phyloP scores from a whole-genome alignment of 2,113 vertebrate species.

The Chascanopsetta lugubris region DNA sequence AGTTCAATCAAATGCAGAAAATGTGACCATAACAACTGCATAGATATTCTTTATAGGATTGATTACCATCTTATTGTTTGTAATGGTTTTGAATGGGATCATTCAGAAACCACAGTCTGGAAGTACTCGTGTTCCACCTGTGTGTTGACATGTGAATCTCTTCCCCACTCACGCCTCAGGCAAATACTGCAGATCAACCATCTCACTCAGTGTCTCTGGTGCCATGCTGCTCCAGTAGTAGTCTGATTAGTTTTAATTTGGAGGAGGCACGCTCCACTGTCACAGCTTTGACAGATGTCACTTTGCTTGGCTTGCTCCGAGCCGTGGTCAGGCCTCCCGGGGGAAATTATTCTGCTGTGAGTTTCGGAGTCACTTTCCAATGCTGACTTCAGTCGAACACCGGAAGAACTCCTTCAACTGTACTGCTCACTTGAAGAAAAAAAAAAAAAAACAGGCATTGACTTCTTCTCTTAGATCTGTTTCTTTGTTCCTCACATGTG shows the following conservation, averaged over 20 bases:
- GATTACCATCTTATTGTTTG: not conserved
- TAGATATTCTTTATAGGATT: not conserved
- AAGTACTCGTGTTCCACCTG: not conserved
- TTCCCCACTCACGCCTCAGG: not conserved
- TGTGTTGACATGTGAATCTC: not conserved
- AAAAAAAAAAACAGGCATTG: conserved; percentile 8
- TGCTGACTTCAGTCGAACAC: conserved; percentile 30
- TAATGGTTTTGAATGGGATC: not conserved
- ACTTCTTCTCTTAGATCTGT: conserved; percentile 4
- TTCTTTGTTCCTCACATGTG: not conserved
- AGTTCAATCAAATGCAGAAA: not conserved
- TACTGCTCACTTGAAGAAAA: conserved; percentile 15
- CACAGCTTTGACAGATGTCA: conserved; percentile 66
- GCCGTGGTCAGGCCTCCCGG: conserved; percentile 40
- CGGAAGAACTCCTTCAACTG: conserved; percentile 30
- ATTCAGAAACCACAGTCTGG: not conserved
- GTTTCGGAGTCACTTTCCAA: conserved; percentile 56
- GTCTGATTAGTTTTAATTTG: conserved; percentile 58
- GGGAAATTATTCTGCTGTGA: conserved; percentile 72
- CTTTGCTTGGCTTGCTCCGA: conserved; percentile 58
- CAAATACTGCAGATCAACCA: conserved; percentile 20
- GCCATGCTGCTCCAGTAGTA: conserved; percentile 7
- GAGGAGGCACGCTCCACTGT: conserved; percentile 42
- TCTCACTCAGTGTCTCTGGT: conserved; percentile 6
- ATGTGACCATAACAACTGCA: too few species aligned